Evolutionary conservation across 2,888 invertebrate species (phyloP).

Genomic region (Zhengitettix transpicula): DNA sequence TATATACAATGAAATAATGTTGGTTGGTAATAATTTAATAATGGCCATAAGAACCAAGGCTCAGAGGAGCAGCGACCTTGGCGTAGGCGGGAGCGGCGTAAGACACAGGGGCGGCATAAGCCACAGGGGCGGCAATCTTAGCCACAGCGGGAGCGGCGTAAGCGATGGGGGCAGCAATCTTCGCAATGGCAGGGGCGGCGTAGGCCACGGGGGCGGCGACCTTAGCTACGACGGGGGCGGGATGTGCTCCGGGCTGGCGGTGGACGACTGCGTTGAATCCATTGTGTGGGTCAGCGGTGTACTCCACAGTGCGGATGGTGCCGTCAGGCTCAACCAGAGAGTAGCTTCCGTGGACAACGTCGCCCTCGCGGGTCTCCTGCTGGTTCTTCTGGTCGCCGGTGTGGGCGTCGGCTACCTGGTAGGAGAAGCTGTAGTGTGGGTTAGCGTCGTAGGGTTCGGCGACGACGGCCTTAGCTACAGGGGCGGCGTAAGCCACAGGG

Average conservation of each 20-base stretch:
- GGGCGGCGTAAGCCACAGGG: not conserved
- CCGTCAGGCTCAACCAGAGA: constrained; percentile 36
- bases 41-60: no score
- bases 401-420: constrained; percentile 32
- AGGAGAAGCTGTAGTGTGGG: constrained; percentile 35
- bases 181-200: constrained; percentile 18
- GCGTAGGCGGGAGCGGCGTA: not conserved
- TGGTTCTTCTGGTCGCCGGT: constrained; percentile 35
- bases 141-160: constrained; percentile 16
- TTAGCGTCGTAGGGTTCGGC: constrained; percentile 34
- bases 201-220: constrained; percentile 30
- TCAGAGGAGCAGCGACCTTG: not conserved
- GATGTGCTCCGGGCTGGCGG: constrained; percentile 6
- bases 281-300: not conserved
- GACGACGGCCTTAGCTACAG: constrained; percentile 21
- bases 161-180: constrained; percentile 10
- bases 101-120: not conserved
- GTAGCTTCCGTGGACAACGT: constrained; percentile 18
- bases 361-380: constrained; percentile 32
- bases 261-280: not conserved
- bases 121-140: constrained; percentile 7
- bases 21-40: no score
- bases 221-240: constrained; percentile 19
- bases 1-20: no score
- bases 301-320: constrained; percentile 20